These are phyloP conservation scores for Garrulus glandarius DNA, from an alignment of 2,797 vertebrate genomes.

Conservation along the genomic window DNA sequence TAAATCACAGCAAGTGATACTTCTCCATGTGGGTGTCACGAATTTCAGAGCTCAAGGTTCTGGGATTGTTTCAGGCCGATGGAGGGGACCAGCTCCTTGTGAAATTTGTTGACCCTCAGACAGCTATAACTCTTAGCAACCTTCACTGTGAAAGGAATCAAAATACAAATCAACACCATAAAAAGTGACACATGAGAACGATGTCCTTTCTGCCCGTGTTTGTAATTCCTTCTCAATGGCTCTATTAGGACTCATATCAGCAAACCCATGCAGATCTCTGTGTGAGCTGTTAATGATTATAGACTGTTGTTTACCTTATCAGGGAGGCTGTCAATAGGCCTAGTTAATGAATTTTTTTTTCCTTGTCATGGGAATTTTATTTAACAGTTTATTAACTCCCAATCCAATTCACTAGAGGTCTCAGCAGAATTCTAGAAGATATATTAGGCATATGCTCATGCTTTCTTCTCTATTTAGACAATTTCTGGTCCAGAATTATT, in stretches of 20 bases:
- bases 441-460: not conserved
- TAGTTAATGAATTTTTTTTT: conserved; percentile 9
- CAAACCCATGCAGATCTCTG: not conserved
- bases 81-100: not conserved
- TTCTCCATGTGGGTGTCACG: not conserved
- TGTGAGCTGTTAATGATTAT: conserved; percentile 2
- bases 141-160: conserved; percentile 52
- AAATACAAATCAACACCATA: conserved; percentile 54
- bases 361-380: conserved; percentile 22
- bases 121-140: conserved; percentile 33
- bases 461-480: conserved; percentile 14
- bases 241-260: not conserved
- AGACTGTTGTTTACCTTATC: conserved; percentile 41
- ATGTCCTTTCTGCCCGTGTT: not conserved
- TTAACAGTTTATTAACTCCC: conserved; percentile 41
- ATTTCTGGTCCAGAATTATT: conserved; percentile 37
- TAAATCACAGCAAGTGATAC: conserved; percentile 41
- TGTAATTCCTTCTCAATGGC: not conserved
- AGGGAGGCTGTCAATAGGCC: conserved; percentile 33
- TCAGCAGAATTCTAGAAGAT: not conserved
- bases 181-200: conserved; percentile 8
- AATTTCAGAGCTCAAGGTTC: conserved; percentile 25
- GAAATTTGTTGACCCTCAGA: conserved; percentile 65
- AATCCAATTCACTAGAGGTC: not conserved
- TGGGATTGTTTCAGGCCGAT: conserved; percentile 10